Evolutionary conservation across 2,888 invertebrate species (phyloP), one percentile per base, ranked within the genome.

Genomic region (Oligia fasciuncula): DNA sequence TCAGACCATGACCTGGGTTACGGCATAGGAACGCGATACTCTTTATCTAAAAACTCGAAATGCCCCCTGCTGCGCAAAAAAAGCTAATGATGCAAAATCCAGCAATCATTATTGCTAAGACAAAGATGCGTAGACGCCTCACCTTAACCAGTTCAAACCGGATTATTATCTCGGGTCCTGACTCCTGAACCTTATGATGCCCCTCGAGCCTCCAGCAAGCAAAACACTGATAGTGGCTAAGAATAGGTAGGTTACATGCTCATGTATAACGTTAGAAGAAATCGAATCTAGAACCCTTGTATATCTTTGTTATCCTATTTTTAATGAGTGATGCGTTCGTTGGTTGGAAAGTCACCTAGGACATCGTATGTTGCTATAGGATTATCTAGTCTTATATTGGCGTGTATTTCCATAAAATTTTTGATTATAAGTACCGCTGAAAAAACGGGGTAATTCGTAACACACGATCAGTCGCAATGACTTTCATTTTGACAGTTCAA

Each of bases 151-250:
- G 88, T 77, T 74, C 8, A 0, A 78, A 84, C 83, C 79, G 69
- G 80, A 77, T 35, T 29, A 14, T 60, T 89, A 90, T 90, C 90
- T 80, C 4, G 63, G 60, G 86, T 77, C 80, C 65, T 11, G 85
- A 83, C 81, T 83, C 54, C 77, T 69, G 78, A 80, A 69, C 81
- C 68, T 13, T 35, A 54, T 60, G 76, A 76, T 60, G 43, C 40
- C 84, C 85, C 87, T 79, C 86, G 80, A 85, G 77, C 84, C 87
- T 88, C 82, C 85, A 71, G 67, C 84, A 75, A 77, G 71, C 80
- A 77, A 78, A 88, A 89, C 81, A 85, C 67, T 79, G 86, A 88
- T 89, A 88, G n/a, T 14, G 51, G 69, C 63, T 87, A 81, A 77
- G 63, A 70, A 75, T 83, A 84, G 73, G 65, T n/a, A 80, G 29